Evolutionary conservation across 2,113 vertebrate species (phyloP).

Genomic region (Sander lucioperca): DNA sequence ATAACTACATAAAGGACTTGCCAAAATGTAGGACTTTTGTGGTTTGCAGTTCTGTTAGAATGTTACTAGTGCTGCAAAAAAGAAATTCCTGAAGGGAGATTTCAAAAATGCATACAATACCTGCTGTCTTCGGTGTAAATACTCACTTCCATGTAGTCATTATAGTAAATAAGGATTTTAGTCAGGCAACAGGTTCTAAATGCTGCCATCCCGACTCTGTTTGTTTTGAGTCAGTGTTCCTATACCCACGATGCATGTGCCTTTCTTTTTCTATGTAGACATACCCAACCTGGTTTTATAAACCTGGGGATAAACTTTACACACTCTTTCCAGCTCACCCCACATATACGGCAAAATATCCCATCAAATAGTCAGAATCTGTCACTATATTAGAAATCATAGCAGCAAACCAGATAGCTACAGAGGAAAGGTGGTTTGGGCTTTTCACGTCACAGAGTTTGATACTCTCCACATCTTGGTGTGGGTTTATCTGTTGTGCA

Average conservation of each 20-base stretch:
- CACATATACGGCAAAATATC: not conserved
- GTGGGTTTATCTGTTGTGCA: not conserved
- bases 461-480: not conserved
- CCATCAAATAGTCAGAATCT: not conserved
- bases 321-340: constrained; percentile 10
- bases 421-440: not conserved
- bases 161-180: constrained; percentile 14
- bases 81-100: not conserved
- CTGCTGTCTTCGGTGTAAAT: not conserved
- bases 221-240: constrained; percentile 42
- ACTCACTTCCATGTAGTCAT: not conserved
- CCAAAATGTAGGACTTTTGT: not conserved
- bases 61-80: not conserved
- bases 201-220: constrained; percentile 22
- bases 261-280: constrained; percentile 14
- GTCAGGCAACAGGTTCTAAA: constrained; percentile 18
- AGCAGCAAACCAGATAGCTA: not conserved
- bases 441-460: not conserved
- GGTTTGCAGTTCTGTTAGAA: not conserved
- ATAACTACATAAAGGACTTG: not conserved
- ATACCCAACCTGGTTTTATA: constrained; percentile 20
- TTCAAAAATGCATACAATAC: not conserved
- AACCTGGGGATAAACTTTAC: constrained; percentile 25
- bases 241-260: not conserved
- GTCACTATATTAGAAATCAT: not conserved